A percentile compares a stretch with the other conserved stretches of the same genome.
Evolutionary conservation across 2,888 invertebrate species (phyloP).

Genomic region (Drosophila sordidapex): DNA sequence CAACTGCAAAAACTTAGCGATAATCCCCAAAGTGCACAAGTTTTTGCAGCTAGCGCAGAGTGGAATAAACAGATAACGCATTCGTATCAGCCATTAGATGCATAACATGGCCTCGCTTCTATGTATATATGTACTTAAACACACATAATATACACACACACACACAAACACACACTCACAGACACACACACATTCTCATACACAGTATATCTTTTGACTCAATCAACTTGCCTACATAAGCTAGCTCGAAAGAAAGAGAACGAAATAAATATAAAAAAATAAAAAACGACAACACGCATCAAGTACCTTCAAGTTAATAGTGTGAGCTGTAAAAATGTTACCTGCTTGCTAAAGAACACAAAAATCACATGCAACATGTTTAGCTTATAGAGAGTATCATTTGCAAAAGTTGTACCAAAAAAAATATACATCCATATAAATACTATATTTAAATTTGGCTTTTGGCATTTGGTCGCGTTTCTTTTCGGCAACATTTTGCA

Average conservation of each 20-base stretch:
- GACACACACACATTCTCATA: slow-evolving; percentile 8
- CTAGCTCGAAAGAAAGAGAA: slow-evolving; percentile 34
- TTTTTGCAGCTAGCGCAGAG: slow-evolving; percentile 47
- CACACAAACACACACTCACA: neutral
- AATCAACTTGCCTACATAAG: slow-evolving; percentile 44
- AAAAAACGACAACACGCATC: slow-evolving; percentile 43
- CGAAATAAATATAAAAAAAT: slow-evolving; percentile 19
- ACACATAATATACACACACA: slow-evolving; percentile 6
- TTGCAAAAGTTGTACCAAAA: slow-evolving; percentile 50
- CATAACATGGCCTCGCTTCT: slow-evolving; percentile 51
- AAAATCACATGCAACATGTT: slow-evolving; percentile 36
- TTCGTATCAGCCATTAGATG: slow-evolving; percentile 30
- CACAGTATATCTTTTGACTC: slow-evolving; percentile 26
- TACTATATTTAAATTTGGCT: slow-evolving; percentile 2
- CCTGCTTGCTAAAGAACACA: slow-evolving; percentile 82
- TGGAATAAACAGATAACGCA: slow-evolving; percentile 12
- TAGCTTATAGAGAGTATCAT: slow-evolving; percentile 43
- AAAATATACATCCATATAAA: slow-evolving; percentile 10
- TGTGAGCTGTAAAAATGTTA: slow-evolving; percentile 85
- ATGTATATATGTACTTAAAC: slow-evolving; percentile 32
- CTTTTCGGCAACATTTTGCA: slow-evolving; percentile 68
- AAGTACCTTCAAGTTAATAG: slow-evolving; percentile 83
- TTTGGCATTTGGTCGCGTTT: slow-evolving; percentile 31
- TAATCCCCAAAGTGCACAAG: slow-evolving; percentile 54
- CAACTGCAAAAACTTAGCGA: slow-evolving; percentile 44